Base-by-base conservation (phyloP, 1,140 invertebrate species). In the Brachionus paranguensis region DNA sequence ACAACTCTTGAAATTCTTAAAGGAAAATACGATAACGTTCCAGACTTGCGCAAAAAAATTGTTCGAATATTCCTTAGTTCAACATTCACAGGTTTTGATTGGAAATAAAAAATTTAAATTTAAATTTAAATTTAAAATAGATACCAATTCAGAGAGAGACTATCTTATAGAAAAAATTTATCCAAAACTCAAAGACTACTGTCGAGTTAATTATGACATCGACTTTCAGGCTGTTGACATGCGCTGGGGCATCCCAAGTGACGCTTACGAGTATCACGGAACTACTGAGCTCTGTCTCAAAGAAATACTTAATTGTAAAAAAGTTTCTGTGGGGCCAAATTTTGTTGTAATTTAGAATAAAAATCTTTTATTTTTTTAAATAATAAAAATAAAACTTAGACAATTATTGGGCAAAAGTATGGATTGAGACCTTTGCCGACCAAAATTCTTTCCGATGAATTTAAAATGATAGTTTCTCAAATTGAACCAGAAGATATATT, bases 361-460 rank as follows among this genome's bases (percentile, higher is more conserved):
- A 10, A 47, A n/a, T 17, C n/a, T 50, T 65, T 72, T 12, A 47
- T 41, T 70, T 60, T 43, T 29, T 20, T 55, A 96, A 97, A 95
- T 96, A 95, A 74, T 95, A 94, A 33, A 12, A 20, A 33, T 33
- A 37, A 37, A 37, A 37, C 7, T 37, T 37, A 94, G 91, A 95
- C 97, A 24, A 97, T 99, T 87, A 90, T 98, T 0, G 96, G 96
- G 0, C 96, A 99, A 90, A 99, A 99, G 88, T 99, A 99, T 88
- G 97, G 97, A 3, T 98, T 98, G 87, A 92, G 97, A 11, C 96
- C 96, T 2, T 96, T 99, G 85, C 96, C 96, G 2, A 97, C 96
- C 0, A 95, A 96, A 87, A 96, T 89, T 33, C 84, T 86, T 1
- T 84, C 84, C n/a, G 94, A 94, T 0, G 96, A 99, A 87, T 91